Evolutionary conservation across 2,113 vertebrate genomes (phyloP).

Genomic region (Cervus canadensis): DNA sequence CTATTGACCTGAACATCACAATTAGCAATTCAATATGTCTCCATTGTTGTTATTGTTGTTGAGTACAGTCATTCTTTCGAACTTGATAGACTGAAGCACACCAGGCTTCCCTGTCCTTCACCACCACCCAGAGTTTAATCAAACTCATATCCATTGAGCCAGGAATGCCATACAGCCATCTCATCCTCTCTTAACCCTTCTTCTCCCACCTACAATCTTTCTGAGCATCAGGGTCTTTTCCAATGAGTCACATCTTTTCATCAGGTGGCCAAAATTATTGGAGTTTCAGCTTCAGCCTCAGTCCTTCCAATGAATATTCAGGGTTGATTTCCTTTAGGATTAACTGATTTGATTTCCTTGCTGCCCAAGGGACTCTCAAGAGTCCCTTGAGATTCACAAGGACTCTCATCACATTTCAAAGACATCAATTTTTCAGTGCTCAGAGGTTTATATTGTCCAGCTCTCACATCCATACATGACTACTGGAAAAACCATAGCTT

Average conservation of each 20-base stretch:
- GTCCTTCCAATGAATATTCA: not conserved
- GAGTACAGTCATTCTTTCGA: not conserved
- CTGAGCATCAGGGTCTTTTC: not conserved
- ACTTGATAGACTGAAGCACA: not conserved
- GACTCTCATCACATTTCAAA: not conserved
- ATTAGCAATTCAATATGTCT: constrained; percentile 53
- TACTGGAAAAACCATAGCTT: not conserved
- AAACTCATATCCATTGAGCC: not conserved
- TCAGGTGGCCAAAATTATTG: not conserved
- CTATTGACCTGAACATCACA: constrained; percentile 30
- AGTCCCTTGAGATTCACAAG: not conserved
- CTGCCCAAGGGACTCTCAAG: not conserved
- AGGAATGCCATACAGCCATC: not conserved
- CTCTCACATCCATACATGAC: not conserved
- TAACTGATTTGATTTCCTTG: not conserved
- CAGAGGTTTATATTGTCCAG: not conserved
- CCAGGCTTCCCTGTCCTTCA: not conserved
- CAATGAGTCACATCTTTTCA: not conserved
- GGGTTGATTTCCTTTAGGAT: not conserved
- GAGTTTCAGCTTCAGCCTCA: not conserved
- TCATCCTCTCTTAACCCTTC: not conserved
- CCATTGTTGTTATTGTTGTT: not conserved
- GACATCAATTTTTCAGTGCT: not conserved
- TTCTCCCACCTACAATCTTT: not conserved
- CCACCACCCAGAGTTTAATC: not conserved